Evolutionary conservation across 2,888 invertebrate species (phyloP).

Genomic region (Dexiosoma caninum): DNA sequence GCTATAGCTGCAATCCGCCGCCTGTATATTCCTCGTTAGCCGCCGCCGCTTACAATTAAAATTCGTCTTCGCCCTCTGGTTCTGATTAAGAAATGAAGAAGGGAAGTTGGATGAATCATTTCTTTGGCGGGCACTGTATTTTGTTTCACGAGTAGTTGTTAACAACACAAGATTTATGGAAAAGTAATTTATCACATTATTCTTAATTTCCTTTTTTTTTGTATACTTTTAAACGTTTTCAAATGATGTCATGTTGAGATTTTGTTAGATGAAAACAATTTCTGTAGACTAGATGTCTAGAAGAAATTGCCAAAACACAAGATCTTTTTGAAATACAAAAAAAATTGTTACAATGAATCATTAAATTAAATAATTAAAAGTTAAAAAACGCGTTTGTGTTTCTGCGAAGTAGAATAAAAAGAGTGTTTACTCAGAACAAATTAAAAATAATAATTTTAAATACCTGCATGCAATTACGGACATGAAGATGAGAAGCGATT

Average conservation of each 20-base stretch:
- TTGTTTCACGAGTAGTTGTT: too few species aligned
- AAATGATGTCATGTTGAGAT: slow-evolving; percentile 33
- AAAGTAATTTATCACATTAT: slow-evolving; percentile 22
- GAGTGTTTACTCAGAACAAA: too few species aligned
- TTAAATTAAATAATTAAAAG: not conserved
- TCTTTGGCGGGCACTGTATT: too few species aligned
- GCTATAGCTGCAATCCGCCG: too few species aligned
- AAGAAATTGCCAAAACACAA: not conserved
- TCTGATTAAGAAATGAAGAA: too few species aligned
- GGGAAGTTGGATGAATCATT: too few species aligned
- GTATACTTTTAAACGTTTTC: not conserved
- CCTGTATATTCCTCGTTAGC: too few species aligned
- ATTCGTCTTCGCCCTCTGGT: too few species aligned
- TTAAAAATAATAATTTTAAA: too few species aligned
- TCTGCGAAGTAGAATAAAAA: too few species aligned
- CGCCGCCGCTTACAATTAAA: too few species aligned
- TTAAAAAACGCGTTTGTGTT: not conserved
- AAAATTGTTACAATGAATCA: not conserved
- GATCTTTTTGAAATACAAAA: not conserved
- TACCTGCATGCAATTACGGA: not conserved
- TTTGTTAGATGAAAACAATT: slow-evolving; percentile 3
- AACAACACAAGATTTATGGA: not conserved
- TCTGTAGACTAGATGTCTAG: slow-evolving; percentile 5
- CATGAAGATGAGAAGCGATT: not conserved
- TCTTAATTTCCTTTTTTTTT: not conserved